Evolutionary conservation across 2,888 invertebrate genomes (phyloP).

Genomic region (Plutella xylostella): DNA sequence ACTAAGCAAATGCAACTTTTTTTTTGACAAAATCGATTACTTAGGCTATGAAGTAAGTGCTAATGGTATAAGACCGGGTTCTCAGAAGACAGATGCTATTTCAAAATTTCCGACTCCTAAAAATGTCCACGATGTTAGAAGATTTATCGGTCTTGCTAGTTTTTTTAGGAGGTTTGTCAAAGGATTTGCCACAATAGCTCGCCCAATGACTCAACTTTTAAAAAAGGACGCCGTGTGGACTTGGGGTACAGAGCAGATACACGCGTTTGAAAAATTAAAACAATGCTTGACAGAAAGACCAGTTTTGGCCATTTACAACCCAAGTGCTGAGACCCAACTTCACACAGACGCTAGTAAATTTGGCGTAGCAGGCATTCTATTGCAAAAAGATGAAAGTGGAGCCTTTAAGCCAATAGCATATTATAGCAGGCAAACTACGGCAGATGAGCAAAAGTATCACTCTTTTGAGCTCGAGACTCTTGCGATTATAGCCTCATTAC

Average conservation of each 20-base stretch:
- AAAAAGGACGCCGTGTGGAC: slow-evolving; percentile 14
- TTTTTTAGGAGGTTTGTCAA: slow-evolving; percentile 18
- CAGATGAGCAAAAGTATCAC: slow-evolving; percentile 24
- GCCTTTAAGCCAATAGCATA: slow-evolving; percentile 22
- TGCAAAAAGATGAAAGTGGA: slow-evolving; percentile 18
- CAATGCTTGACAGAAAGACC: slow-evolving; percentile 15
- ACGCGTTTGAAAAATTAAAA: slow-evolving; percentile 20
- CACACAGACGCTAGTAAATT: slow-evolving; percentile 30
- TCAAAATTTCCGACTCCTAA: slow-evolving; percentile 12
- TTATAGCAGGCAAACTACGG: slow-evolving; percentile 24
- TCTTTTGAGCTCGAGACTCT: slow-evolving; percentile 12
- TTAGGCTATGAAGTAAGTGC: slow-evolving; percentile 15
- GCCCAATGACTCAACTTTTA: slow-evolving; percentile 11
- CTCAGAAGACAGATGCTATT: slow-evolving; percentile 16
- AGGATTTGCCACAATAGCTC: slow-evolving; percentile 13
- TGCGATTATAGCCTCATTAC: slow-evolving; percentile 11
- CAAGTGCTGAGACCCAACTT: slow-evolving; percentile 19
- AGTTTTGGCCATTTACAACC: slow-evolving; percentile 20
- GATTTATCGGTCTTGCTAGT: slow-evolving; percentile 16
- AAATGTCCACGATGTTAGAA: slow-evolving; percentile 15
- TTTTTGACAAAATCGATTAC: slow-evolving; percentile 10
- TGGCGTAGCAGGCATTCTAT: slow-evolving; percentile 26
- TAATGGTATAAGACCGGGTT: slow-evolving; percentile 17
- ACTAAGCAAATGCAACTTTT: slow-evolving; percentile 16
- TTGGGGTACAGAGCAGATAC: slow-evolving; percentile 18